These are phyloP conservation scores for Dendrocincla tyrannina DNA, from an alignment of 2,797 vertebrate genomes.

Conservation along the genomic window DNA sequence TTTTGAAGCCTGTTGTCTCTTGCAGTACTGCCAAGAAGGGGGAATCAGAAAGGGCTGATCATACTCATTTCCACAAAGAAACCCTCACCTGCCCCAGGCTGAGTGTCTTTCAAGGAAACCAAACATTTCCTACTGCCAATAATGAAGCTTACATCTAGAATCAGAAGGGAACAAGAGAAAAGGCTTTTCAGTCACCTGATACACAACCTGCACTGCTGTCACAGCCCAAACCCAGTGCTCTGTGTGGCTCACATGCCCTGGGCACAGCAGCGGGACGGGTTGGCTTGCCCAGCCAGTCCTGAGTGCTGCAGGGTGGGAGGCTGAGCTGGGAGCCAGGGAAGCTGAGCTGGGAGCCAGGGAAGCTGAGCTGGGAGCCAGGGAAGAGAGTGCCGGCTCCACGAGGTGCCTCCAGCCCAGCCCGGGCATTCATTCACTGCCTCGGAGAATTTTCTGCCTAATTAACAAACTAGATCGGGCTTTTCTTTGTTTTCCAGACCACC, in stretches of 20 bases:
- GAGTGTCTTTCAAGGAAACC: neutral
- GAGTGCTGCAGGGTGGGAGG: rapidly evolving
- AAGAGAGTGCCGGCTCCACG: rapidly evolving
- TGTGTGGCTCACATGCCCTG: neutral
- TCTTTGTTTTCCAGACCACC: neutral
- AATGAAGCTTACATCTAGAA: neutral
- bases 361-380: neutral
- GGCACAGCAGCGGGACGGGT: neutral
- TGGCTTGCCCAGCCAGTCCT: too few relatives aligned
- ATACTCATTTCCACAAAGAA: neutral
- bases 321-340: neutral
- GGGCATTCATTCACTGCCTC: neutral
- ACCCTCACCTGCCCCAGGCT: rapidly evolving
- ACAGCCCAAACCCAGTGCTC: rapidly evolving
- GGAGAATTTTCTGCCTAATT: conserved; percentile 20
- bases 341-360: neutral
- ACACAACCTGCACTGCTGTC: neutral
- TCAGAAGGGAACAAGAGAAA: neutral
- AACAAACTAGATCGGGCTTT: neutral
- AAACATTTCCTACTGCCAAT: neutral
- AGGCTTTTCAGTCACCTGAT: rapidly evolving
- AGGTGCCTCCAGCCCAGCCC: neutral
- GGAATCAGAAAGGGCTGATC: neutral
- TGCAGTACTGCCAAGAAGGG: neutral
- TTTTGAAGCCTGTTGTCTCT: neutral